Evolutionary conservation across 2,888 invertebrate genomes (phyloP).

Genomic region (Adelognathus sp.): DNA sequence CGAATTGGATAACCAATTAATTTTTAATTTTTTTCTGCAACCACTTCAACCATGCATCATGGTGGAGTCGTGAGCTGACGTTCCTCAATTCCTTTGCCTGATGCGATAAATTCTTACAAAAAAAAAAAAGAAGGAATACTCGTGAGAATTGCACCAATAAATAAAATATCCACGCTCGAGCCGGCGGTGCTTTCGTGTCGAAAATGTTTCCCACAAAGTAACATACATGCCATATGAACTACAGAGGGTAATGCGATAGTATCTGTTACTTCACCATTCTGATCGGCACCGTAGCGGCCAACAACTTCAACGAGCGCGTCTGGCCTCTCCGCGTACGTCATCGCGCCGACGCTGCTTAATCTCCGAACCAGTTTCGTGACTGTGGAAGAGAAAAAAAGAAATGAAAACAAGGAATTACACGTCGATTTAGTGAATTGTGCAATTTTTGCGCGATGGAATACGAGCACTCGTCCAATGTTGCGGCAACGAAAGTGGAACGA

Average conservation of each 20-base stretch:
- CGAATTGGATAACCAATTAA: background rate
- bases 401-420: constrained; percentile 13
- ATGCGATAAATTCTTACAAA: background rate
- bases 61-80: background rate
- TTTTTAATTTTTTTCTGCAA: background rate
- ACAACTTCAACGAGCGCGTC: background rate
- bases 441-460: constrained; percentile 45
- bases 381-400: background rate
- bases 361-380: constrained; percentile 36
- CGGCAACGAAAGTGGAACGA: constrained; percentile 51
- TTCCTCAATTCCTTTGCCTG: background rate
- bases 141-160: background rate
- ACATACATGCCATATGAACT: background rate
- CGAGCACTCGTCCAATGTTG: background rate
- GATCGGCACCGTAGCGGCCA: background rate
- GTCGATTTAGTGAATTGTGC: constrained; percentile 51
- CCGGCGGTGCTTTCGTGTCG: too few species aligned
- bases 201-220: background rate
- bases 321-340: constrained; percentile 10
- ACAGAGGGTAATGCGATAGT: background rate
- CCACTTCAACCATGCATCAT: background rate
- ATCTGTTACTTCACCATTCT: background rate
- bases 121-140: background rate
- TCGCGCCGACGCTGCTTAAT: background rate
- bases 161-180: background rate